These are phyloP conservation scores for Saimiri boliviensis DNA, from an alignment of 2,113 vertebrate genomes.

Conservation along the genomic window DNA sequence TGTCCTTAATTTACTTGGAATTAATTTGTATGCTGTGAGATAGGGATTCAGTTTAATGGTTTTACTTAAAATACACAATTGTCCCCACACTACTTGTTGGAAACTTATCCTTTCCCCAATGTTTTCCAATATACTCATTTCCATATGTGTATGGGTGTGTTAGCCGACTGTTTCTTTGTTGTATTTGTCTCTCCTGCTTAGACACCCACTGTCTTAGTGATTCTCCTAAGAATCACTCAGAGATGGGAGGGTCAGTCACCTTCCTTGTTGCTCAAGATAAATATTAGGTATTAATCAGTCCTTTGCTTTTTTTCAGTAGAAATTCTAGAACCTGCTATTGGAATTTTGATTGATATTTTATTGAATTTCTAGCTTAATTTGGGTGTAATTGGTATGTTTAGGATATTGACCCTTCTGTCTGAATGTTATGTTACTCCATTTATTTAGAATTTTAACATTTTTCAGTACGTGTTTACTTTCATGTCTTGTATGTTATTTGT, in stretches of 20 bases:
- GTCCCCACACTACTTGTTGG: neutral
- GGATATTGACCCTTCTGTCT: neutral
- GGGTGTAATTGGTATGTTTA: neutral
- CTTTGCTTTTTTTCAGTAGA: neutral
- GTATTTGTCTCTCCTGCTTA: neutral
- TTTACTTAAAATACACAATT: neutral
- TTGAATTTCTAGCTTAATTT: neutral
- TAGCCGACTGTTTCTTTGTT: neutral
- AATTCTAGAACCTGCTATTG: neutral
- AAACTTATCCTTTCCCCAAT: neutral
- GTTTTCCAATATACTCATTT: neutral
- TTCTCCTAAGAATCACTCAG: neutral
- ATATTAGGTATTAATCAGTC: neutral
- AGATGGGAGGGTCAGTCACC: neutral
- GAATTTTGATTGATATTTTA: neutral
- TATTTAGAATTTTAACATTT: neutral
- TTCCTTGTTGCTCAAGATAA: neutral
- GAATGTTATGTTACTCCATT: neutral
- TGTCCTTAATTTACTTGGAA: conserved; percentile 11
- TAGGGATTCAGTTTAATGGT: neutral
- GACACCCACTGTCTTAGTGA: neutral
- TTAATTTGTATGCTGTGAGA: neutral
- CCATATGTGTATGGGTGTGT: neutral
- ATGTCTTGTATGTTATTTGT: neutral
- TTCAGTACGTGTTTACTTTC: neutral